Conservation (phyloP, 2,888 invertebrate species). For the Eucriotettix oculatus region DNA sequence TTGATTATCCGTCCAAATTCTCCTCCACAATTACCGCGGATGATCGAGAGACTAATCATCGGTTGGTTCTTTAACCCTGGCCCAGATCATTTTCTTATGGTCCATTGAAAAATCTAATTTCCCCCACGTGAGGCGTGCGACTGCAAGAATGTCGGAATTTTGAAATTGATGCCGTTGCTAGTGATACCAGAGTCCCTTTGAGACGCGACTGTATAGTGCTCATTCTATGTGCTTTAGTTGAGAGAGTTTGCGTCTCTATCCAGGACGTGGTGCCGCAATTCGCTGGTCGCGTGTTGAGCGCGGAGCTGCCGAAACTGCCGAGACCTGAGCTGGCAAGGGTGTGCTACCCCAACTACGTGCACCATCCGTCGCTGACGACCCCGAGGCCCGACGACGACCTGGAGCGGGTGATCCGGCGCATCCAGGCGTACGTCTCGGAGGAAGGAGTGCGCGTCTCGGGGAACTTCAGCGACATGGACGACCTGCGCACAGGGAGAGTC, state of each 20-base stretch:
- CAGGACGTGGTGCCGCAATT: slow-evolving; percentile 36
- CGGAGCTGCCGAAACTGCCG: slow-evolving; percentile 48
- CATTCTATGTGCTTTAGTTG: neutral
- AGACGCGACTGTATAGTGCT: no score
- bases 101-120: no score
- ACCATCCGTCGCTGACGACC: neutral
- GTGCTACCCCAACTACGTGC: slow-evolving; percentile 17
- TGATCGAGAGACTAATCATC: no score
- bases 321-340: slow-evolving; percentile 46
- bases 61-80: no score
- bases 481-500: slow-evolving; percentile 47
- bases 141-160: no score
- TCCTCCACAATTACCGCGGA: no score
- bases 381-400: slow-evolving; percentile 26
- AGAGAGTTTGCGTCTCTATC: slow-evolving; percentile 3
- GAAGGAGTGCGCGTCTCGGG: slow-evolving; percentile 40
- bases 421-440: slow-evolving; percentile 50
- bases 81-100: no score
- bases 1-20: no score
- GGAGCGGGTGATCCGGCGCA: slow-evolving; percentile 38
- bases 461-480: slow-evolving; percentile 44
- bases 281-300: slow-evolving; percentile 47
- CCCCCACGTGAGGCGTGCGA: no score
- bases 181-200: no score
- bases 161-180: no score